Base-by-base conservation (phyloP, 2,113 vertebrate genomes). In the Pedionomus torquatus region DNA sequence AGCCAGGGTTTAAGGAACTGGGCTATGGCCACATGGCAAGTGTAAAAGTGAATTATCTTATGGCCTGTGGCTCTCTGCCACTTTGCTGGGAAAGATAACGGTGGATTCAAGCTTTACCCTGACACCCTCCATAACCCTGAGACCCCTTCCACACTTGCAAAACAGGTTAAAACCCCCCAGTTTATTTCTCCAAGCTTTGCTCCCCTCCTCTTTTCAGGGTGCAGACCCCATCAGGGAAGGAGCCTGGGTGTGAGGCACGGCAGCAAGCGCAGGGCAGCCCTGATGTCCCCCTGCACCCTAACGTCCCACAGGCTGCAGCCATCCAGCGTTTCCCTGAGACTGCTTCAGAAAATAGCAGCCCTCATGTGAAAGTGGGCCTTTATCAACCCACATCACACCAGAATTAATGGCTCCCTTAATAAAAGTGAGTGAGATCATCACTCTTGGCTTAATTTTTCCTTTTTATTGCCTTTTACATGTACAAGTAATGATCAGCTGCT, bases 401-500 rank as follows among this genome's bases (percentile, higher is more conserved):
- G 90, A 87, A 93, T 95, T 95, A 94, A 97, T 87, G 76, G 35
- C 69, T 93, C 55, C 52, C 69, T 91, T 90, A 84, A 94, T 93
- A 93, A 94, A 93, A 94, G 64, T 1, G 8, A 83, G 83, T 96
- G 88, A 96, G 90, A 83, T 93, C 96, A 97, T 94, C 97, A 82
- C 80, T 95, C 95, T 87, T 94, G 79, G 69, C 83, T 72, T 92
- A 93, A 83, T 93, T 93, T 81, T 83, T 81, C 92, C 90, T 90
- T 88, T 96, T 94, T 88, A 95, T 90, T 94, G 87, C 87, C 65
- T 96, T 89, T 93, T 83, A 89, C 84, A 69, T 35, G 84, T 74
- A 88, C 71, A 90, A 91, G 90, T 94, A 94, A 95, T 65, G 95
- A 92, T 96, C 95, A 84, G 88, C 88, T 89, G 76, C 90, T 97